Conservation (phyloP, 2,888 invertebrate genomes). For the Heliconius charithonia region DNA sequence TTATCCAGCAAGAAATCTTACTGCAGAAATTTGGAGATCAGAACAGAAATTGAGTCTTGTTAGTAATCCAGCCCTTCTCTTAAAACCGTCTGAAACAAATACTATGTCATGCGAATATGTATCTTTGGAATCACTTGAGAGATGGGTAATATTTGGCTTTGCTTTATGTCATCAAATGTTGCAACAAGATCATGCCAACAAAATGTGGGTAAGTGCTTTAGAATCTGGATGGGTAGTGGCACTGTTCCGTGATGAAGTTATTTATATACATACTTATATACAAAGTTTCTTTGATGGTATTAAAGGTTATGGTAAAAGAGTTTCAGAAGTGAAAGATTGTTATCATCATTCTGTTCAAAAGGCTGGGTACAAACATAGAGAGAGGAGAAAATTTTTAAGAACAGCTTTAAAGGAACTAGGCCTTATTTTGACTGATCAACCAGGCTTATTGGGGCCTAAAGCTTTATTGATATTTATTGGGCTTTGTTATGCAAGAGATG, state of each 20-base stretch:
- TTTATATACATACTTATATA: constrained; percentile 97
- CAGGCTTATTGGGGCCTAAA: constrained; percentile 98
- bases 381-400: constrained; percentile 97
- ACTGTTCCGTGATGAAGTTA: constrained; percentile 97
- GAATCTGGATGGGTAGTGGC: constrained; percentile 97
- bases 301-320: constrained; percentile 96
- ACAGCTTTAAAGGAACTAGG: constrained; percentile 97
- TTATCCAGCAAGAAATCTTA: constrained; percentile 94
- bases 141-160: constrained; percentile 98
- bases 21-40: constrained; percentile 97
- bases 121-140: constrained; percentile 96
- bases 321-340: constrained; percentile 98
- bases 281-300: constrained; percentile 96
- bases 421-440: constrained; percentile 98
- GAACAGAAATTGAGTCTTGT: constrained; percentile 96
- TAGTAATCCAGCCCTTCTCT: constrained; percentile 95
- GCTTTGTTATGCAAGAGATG: constrained; percentile 97
- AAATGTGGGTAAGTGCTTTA: constrained; percentile 95
- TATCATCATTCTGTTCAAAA: constrained; percentile 95
- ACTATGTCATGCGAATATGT: constrained; percentile 99
- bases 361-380: constrained; percentile 95
- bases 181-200: constrained; percentile 92
- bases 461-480: constrained; percentile 98
- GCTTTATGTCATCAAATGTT: constrained; percentile 95
- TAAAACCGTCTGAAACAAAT: constrained; percentile 97